phyloP scores from a whole-genome alignment of 2,888 invertebrate genomes.

The Fragum sueziense region DNA sequence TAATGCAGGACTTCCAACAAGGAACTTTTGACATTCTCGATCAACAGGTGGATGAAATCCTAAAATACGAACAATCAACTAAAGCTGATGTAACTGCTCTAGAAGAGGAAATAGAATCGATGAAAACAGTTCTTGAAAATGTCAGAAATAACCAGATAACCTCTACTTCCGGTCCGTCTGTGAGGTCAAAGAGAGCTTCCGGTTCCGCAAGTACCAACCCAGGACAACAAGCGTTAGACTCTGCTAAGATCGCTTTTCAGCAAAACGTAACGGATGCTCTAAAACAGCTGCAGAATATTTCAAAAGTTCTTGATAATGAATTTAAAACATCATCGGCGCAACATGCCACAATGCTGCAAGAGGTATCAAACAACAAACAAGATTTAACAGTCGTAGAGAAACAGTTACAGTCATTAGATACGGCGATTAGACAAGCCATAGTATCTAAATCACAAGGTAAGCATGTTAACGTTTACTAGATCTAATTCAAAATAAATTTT shows the following conservation, averaged over 20 bases:
- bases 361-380: constrained; percentile 38
- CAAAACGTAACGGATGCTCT: constrained; percentile 26
- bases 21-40: constrained; percentile 43
- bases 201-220: constrained; percentile 10
- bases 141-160: constrained; percentile 1
- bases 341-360: constrained; percentile 32
- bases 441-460: neutral
- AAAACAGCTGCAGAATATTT: constrained; percentile 36
- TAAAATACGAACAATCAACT: constrained; percentile 3
- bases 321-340: constrained; percentile 5
- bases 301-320: constrained; percentile 14
- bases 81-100: constrained; percentile 38
- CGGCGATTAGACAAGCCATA: neutral
- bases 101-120: constrained; percentile 39
- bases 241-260: constrained; percentile 43
- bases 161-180: neutral
- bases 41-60: constrained; percentile 37
- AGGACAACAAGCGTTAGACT: constrained; percentile 29
- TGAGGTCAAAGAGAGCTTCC: constrained; percentile 25
- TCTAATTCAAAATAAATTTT: too few relatives aligned
- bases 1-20: constrained; percentile 36
- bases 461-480: neutral
- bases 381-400: constrained; percentile 4
- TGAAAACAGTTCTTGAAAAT: constrained; percentile 23
- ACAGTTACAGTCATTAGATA: neutral